Base-by-base conservation (phyloP, 1,140 invertebrate species). In the Aphelinus atriplicis region DNA sequence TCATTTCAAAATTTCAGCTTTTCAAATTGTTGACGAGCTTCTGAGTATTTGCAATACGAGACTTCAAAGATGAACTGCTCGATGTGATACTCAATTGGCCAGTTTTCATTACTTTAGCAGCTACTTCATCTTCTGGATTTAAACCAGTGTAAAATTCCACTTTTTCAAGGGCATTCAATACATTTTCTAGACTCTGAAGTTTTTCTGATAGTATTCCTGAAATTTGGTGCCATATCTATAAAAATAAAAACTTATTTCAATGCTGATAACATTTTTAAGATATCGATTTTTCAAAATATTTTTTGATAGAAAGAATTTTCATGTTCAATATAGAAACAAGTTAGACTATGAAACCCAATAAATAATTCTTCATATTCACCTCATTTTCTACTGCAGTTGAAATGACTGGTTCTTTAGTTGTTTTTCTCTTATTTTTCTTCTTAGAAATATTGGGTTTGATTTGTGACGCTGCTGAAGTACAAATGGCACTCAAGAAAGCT, bases 401-500 rank as follows among this genome's bases (percentile, higher is more conserved):
- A 2, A 82, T 57, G 7, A 78, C 73, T 47, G 84, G 83, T 70
- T 84, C 81, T 48, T 84, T 84, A 57, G 78, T 83, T 9, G 67
- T 81, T 77, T 88, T 88, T 58, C 86, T 88, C 26, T 82, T 86
- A 69, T 84, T 86, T 61, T 86, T 87, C 60, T 84, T 87, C 50
- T 83, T 81, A 0, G 79, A 80, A 3, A 78, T 78, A 42, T 71
- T 76, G 5, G 83, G 80, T 69, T 85, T 78, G 0, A 81, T 80
- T 60, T 83, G 78, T 51, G 80, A 81, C 6, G 83, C 73, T 10
- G 61, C 83, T 3, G 81, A 74, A 62, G 79, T 80, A 73, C 85
- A 87, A 81, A 88, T 87, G 9, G 78, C 81, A 65, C 81, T 82
- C 51, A 88, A 75, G 47, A 87, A 82, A 10, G 86, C 84, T 60